Evolutionary conservation across 2,113 vertebrate genomes (phyloP).

Genomic region (Orcinus orca): DNA sequence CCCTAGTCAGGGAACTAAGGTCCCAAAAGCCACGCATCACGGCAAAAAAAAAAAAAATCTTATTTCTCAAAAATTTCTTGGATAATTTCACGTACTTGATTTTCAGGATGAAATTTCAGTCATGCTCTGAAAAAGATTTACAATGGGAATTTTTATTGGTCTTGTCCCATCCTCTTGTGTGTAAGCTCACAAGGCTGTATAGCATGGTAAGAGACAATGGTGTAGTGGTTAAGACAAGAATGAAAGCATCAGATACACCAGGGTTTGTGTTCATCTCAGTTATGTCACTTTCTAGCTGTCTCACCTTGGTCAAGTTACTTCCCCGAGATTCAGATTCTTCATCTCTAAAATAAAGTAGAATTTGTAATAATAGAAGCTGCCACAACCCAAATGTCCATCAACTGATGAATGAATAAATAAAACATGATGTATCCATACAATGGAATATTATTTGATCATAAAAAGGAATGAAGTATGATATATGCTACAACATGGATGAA

Average conservation of each 20-base stretch:
- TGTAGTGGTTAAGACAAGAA: neutral
- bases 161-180: neutral
- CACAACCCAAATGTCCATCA: neutral
- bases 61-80: neutral
- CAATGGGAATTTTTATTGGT: neutral
- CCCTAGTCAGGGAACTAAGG: neutral
- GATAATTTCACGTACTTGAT: neutral
- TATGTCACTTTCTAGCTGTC: neutral
- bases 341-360: constrained; percentile 22
- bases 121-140: neutral
- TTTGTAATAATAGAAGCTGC: neutral
- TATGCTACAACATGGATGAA: neutral
- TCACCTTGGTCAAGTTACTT: neutral
- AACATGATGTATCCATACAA: neutral
- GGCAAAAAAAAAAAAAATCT: neutral
- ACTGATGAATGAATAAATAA: neutral
- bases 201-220: neutral
- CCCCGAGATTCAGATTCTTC: neutral
- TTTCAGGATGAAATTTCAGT: neutral
- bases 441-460: neutral
- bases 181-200: neutral
- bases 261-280: neutral
- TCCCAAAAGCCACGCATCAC: neutral
- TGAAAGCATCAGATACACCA: neutral
- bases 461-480: neutral